phyloP scores from a whole-genome alignment of 2,113 vertebrate genomes.

The Chamaea fasciata region DNA sequence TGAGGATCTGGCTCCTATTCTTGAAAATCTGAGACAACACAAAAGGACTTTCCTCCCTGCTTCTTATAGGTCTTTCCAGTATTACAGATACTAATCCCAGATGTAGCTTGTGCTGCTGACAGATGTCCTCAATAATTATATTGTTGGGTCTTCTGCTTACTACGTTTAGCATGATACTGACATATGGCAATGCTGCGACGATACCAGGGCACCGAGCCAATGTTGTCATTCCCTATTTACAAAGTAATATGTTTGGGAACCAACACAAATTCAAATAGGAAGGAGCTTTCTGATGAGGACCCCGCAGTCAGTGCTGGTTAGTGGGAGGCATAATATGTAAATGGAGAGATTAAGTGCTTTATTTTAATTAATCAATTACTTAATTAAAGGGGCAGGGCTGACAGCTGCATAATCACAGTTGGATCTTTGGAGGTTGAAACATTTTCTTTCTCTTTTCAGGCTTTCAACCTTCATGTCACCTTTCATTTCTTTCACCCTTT shows the following conservation, averaged over 20 bases:
- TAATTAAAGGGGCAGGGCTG: slow-evolving; percentile 61
- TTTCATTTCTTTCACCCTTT: background rate
- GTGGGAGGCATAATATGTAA: slow-evolving; percentile 47
- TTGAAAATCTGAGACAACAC: slow-evolving; percentile 18
- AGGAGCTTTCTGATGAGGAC: slow-evolving; percentile 37
- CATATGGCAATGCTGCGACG: slow-evolving; percentile 55
- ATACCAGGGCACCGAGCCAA: slow-evolving; percentile 46
- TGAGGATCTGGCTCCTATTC: slow-evolving; percentile 28
- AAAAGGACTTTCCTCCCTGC: slow-evolving; percentile 50
- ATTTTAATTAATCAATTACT: slow-evolving; percentile 70
- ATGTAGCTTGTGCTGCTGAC: slow-evolving; percentile 61
- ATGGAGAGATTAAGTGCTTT: slow-evolving; percentile 65
- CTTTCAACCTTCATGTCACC: slow-evolving; percentile 11
- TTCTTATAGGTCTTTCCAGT: slow-evolving; percentile 37
- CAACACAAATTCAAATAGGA: slow-evolving; percentile 51
- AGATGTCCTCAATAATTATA: slow-evolving; percentile 72
- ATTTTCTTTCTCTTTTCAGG: slow-evolving; percentile 31
- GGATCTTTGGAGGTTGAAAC: slow-evolving; percentile 9
- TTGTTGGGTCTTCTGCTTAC: slow-evolving; percentile 61
- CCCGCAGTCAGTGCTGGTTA: background rate
- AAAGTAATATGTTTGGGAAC: slow-evolving; percentile 62
- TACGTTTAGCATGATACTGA: slow-evolving; percentile 62
- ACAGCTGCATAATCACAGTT: slow-evolving; percentile 54
- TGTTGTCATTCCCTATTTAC: slow-evolving; percentile 68
- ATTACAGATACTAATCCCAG: slow-evolving; percentile 65